Conservation (phyloP, 2,888 invertebrate genomes). For the Actias luna region DNA sequence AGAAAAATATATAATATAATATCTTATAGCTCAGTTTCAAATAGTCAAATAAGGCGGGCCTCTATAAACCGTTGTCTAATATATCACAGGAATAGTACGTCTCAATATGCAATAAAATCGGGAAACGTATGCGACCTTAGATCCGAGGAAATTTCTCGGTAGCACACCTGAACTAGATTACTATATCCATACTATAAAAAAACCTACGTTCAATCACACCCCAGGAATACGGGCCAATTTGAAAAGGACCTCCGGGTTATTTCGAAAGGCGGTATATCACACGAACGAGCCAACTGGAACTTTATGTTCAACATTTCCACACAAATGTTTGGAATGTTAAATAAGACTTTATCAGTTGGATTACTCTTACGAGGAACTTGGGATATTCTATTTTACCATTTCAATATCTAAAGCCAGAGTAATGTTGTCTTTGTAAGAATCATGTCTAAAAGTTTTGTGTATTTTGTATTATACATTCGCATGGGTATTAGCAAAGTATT, state of each 20-base stretch:
- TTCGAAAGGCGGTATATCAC: constrained; percentile 54
- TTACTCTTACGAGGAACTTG: not conserved
- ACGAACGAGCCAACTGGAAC: constrained; percentile 53
- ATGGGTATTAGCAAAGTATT: no score
- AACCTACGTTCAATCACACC: constrained; percentile 65
- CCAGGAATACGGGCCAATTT: constrained; percentile 60
- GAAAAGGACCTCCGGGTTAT: constrained; percentile 62
- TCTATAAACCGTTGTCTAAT: constrained; percentile 56
- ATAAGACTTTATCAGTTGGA: constrained; percentile 9
- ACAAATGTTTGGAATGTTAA: constrained; percentile 9
- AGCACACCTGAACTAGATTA: constrained; percentile 79
- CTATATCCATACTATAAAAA: constrained; percentile 72
- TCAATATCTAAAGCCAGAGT: not conserved
- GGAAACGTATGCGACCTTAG: constrained; percentile 71
- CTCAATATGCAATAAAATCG: constrained; percentile 80
- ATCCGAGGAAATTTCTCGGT: constrained; percentile 66
- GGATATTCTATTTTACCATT: constrained; percentile 1
- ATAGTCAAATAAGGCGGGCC: constrained; percentile 54
- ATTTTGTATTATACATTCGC: no score
- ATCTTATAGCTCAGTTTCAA: constrained; percentile 36
- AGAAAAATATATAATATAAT: not conserved
- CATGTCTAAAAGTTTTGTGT: not conserved
- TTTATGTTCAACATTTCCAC: constrained; percentile 41
- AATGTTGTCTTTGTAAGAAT: no score
- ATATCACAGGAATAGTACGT: constrained; percentile 71